Evolutionary conservation across 2,888 invertebrate species (phyloP), one percentile per base, ranked within the genome.

Genomic region (Watsonalla binaria): DNA sequence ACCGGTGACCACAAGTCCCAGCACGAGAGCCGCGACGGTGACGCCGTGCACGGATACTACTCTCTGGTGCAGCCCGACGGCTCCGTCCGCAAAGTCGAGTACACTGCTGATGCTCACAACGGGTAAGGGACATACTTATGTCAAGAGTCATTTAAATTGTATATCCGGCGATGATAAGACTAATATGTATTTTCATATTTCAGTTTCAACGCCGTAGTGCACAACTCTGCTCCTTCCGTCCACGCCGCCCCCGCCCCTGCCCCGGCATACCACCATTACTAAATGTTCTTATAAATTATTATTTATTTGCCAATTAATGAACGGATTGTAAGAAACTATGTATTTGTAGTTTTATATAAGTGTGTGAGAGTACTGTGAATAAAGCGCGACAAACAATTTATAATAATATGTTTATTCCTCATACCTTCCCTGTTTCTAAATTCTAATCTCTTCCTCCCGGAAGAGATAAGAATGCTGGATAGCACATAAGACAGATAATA

Each of bases 21-120:
- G 72, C 82, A 85, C 65, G 91, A 90, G 66, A 70, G 69, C 57
- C 75, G 82, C 56, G 86, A 85, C 58, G 88, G 88, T 45, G 87
- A 88, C 65, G 76, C 78, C 51, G 92, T 93, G 52, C 86, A 91
- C 68, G 93, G 93, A 47, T 90, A 90, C 70, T 93, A 93, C 78
- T 87, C 89, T 37, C 80, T 92, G 54, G 84, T 89, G 60, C 92
- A 92, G 70, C 91, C 92, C 51, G 92, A 91, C 14, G 91, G 81
- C 56, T 73, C 92, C 65, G 76, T 90, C 51, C 87, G 92, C 68
- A 91, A 89, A 56, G 92, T 92, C 45, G 90, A 91, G 63, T 92
- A 82, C 73, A 72, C 76, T 61, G 80, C 82, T 55, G 91, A 92
- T 11, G 64, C 48, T 49, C 70, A 68, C 56, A 49, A 57, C 11